These are phyloP conservation scores for Haliaeetus leucogaster DNA, from an alignment of 2,113 vertebrate genomes.

Conservation along the genomic window DNA sequence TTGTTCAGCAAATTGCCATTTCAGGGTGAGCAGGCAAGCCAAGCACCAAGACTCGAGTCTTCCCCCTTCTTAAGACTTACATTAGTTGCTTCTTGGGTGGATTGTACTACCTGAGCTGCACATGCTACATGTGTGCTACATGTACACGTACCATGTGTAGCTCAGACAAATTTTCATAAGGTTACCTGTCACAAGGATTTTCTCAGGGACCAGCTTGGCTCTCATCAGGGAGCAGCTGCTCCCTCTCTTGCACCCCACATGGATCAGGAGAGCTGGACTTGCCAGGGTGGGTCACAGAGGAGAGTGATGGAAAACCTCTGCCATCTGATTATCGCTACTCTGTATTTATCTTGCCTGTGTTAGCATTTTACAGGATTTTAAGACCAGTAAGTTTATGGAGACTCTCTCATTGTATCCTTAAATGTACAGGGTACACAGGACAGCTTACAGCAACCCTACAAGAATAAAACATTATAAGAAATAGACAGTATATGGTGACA, in stretches of 20 bases:
- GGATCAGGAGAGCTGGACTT: background rate
- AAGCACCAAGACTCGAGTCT: background rate
- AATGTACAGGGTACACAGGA: background rate
- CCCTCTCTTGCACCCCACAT: background rate
- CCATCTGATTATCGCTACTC: background rate
- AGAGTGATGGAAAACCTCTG: background rate
- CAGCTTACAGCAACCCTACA: background rate
- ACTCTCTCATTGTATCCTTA: background rate
- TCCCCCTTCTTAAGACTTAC: background rate
- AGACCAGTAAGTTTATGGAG: background rate
- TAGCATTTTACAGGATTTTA: background rate
- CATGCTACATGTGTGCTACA: background rate
- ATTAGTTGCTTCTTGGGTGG: background rate
- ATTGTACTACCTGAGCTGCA: background rate
- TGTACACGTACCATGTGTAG: background rate
- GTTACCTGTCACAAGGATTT: background rate
- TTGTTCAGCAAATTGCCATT: background rate
- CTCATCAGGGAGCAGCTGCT: background rate
- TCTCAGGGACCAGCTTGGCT: background rate
- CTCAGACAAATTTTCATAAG: background rate
- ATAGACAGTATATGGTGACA: background rate
- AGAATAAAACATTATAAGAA: background rate
- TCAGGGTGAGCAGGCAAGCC: background rate
- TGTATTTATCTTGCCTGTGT: background rate
- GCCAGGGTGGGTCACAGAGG: background rate